These are phyloP conservation scores for Sipha maydis DNA, from an alignment of 2,888 invertebrate species.

Conservation along the genomic window DNA sequence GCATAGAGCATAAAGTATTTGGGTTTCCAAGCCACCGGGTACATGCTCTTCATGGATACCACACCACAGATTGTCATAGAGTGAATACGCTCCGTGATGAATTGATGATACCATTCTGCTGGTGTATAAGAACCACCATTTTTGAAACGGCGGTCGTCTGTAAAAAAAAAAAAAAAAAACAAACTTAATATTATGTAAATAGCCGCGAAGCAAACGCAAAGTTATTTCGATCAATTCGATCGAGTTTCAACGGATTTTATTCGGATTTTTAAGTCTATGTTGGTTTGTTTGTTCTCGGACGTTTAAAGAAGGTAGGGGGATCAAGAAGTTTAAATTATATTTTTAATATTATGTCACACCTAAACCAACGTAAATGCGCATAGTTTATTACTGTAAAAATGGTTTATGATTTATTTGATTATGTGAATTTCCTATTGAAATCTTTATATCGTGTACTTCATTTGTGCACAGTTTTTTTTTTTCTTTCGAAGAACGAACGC, in stretches of 20 bases:
- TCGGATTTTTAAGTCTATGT: neutral
- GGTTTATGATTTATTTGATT: neutral
- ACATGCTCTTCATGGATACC: conserved; percentile 48
- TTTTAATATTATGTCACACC: too few relatives aligned
- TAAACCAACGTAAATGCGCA: neutral
- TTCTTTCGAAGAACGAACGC: neutral
- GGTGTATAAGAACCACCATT: conserved; percentile 41
- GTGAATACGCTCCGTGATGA: conserved; percentile 17
- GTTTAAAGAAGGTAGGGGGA: too few relatives aligned
- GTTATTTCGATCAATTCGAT: neutral
- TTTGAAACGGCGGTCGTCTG: conserved; percentile 28
- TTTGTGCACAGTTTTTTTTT: neutral
- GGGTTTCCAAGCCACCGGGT: conserved; percentile 56
- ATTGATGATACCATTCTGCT: conserved; percentile 26
- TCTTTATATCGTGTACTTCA: too few relatives aligned
- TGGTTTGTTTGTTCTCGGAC: too few relatives aligned
- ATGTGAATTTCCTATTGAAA: neutral
- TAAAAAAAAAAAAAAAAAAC: neutral
- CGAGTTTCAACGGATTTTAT: neutral
- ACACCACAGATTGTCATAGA: conserved; percentile 46
- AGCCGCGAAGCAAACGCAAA: too few relatives aligned
- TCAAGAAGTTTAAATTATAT: too few relatives aligned
- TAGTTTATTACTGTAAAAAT: neutral
- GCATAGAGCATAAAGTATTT: conserved; percentile 45
- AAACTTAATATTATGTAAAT: neutral